Percentiles rank a stretch among this genome's conserved stretches.
These are phyloP conservation scores for Galeopsomyia nigrocyanea DNA, from an alignment of 2,888 invertebrate genomes.

Conservation along the genomic window DNA sequence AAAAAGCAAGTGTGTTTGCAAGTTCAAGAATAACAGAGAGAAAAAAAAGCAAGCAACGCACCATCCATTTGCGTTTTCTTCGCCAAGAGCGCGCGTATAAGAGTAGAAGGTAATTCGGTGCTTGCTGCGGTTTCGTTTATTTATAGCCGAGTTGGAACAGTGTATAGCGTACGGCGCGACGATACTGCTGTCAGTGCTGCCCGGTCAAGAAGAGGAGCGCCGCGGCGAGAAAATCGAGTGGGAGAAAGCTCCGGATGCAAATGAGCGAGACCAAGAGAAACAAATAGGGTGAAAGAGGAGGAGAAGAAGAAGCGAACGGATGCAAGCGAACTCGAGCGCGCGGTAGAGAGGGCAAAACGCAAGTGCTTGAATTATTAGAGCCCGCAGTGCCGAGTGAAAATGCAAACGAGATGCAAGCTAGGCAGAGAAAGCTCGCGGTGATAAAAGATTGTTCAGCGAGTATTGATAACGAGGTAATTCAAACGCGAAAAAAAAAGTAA, in stretches of 20 bases:
- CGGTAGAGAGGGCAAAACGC: neutral
- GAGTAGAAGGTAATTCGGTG: conserved; percentile 42
- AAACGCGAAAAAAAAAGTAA: no score
- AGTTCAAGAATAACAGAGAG: conserved; percentile 33
- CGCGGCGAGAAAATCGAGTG: conserved; percentile 21
- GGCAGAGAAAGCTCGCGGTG: no score
- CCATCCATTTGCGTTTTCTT: conserved; percentile 37
- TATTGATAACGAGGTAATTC: no score
- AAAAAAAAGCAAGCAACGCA: conserved; percentile 19
- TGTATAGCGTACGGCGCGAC: conserved; percentile 20
- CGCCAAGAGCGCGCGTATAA: neutral
- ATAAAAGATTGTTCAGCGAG: no score
- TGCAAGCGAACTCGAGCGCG: neutral
- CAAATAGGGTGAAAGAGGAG: no score
- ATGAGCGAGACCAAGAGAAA: conserved; percentile 14
- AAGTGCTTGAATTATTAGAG: no score
- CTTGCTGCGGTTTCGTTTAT: conserved; percentile 43
- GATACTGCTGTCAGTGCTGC: conserved; percentile 11
- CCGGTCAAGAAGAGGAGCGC: conserved; percentile 16
- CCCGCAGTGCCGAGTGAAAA: neutral
- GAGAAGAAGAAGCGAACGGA: no score
- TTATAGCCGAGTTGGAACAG: conserved; percentile 41
- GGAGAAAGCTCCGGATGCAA: conserved; percentile 11
- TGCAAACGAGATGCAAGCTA: neutral
- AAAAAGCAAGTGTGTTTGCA: neutral